phyloP scores from a whole-genome alignment of 2,797 vertebrate genomes.

The Uromys caudimaculatus region DNA sequence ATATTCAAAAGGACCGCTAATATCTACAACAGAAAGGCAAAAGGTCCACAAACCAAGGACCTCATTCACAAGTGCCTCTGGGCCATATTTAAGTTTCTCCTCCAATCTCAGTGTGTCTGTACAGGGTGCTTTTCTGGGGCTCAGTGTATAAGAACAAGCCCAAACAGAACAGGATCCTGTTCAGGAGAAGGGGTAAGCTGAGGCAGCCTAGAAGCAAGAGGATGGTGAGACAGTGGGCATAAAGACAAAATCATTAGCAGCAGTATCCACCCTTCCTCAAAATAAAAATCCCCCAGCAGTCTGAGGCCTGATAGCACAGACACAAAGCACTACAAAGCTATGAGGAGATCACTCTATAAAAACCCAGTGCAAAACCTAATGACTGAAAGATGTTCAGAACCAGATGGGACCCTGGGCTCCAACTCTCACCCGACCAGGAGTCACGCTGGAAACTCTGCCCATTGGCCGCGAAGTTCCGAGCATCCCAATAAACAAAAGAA shows the following conservation, averaged over 20 bases:
- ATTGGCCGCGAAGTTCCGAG: not conserved
- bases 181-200: not conserved
- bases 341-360: not conserved
- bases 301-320: not conserved
- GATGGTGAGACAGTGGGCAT: not conserved
- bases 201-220: not conserved
- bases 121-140: not conserved
- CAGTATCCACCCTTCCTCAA: not conserved
- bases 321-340: not conserved
- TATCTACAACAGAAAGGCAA: slow-evolving; percentile 32
- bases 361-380: not conserved
- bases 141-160: not conserved
- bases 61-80: not conserved
- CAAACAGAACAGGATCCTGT: not conserved
- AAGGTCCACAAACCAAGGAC: not conserved
- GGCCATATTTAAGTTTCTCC: not conserved
- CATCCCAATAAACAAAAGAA: slow-evolving; percentile 26
- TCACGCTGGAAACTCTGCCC: not conserved
- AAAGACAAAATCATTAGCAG: not conserved
- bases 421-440: not conserved
- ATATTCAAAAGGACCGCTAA: not conserved
- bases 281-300: not conserved
- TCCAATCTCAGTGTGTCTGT: not conserved
- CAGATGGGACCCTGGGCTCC: not conserved
- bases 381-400: not conserved